Percentiles rank a stretch among this genome's conserved stretches.
Conservation (phyloP, 2,888 invertebrate genomes). For the Drosophila macrospina region DNA sequence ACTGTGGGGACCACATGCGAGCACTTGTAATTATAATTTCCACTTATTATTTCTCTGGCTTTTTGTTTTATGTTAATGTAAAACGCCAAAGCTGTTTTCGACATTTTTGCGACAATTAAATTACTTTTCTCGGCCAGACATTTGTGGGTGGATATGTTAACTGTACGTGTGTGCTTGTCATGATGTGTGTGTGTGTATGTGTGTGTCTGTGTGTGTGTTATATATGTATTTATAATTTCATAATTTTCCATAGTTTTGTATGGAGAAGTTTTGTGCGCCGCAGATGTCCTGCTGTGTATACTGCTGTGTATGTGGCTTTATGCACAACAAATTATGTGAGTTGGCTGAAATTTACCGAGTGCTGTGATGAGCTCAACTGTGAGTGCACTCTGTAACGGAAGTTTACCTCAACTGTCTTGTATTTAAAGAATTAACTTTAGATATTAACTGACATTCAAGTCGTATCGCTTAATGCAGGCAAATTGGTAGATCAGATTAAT, state of each 20-base stretch:
- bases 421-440: background rate
- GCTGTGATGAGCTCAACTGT: slow-evolving; percentile 26
- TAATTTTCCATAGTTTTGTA: slow-evolving; percentile 74
- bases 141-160: slow-evolving; percentile 47
- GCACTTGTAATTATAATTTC: slow-evolving; percentile 77
- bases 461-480: too few species aligned
- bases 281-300: slow-evolving; percentile 70
- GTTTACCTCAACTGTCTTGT: background rate
- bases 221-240: slow-evolving; percentile 73
- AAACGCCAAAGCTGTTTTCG: slow-evolving; percentile 75
- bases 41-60: slow-evolving; percentile 69
- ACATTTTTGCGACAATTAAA: slow-evolving; percentile 78
- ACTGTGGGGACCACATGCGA: slow-evolving; percentile 60
- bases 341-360: slow-evolving; percentile 30
- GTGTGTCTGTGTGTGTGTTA: slow-evolving; percentile 57
- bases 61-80: slow-evolving; percentile 69
- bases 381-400: slow-evolving; percentile 1
- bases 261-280: slow-evolving; percentile 50
- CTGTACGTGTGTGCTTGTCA: slow-evolving; percentile 9
- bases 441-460: background rate
- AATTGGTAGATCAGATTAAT: too few species aligned
- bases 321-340: slow-evolving; percentile 68
- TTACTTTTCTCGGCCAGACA: slow-evolving; percentile 77
- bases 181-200: slow-evolving; percentile 36
- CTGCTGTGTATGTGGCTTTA: slow-evolving; percentile 49